These are phyloP conservation scores for Sinocyclocheilus grahami DNA, from an alignment of 2,113 vertebrate genomes.

Conservation along the genomic window DNA sequence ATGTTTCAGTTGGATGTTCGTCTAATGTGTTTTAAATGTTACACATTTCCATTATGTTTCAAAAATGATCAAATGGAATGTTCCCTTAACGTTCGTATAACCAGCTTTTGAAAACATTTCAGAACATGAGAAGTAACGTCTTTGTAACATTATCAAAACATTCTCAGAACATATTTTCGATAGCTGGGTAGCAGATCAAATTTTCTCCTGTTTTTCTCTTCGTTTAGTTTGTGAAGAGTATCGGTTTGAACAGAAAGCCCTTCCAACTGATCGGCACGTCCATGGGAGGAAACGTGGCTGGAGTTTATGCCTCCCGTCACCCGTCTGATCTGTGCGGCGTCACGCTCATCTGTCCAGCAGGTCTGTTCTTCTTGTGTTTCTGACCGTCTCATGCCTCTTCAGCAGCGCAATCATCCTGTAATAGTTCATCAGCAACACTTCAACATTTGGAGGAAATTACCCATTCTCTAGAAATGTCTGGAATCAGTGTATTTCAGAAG, in stretches of 20 bases:
- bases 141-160: too few species aligned
- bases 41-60: neutral
- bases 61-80: neutral
- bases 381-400: too few species aligned
- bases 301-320: slow-evolving; percentile 83
- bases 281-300: slow-evolving; percentile 87
- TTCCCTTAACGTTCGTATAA: neutral
- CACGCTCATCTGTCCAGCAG: slow-evolving; percentile 85
- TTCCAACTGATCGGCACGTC: slow-evolving; percentile 87
- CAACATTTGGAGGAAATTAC: too few species aligned
- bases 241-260: slow-evolving; percentile 82
- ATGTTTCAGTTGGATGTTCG: too few species aligned
- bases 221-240: slow-evolving; percentile 82
- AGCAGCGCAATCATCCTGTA: too few species aligned
- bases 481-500: too few species aligned
- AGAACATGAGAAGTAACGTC: too few species aligned
- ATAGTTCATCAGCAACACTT: too few species aligned
- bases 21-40: too few species aligned
- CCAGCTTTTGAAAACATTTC: neutral
- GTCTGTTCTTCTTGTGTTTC: slow-evolving; percentile 62
- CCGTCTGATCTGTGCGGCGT: slow-evolving; percentile 81
- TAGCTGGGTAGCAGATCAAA: too few species aligned
- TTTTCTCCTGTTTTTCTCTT: neutral
- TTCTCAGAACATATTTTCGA: too few species aligned
- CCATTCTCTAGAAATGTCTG: too few species aligned